Base-by-base conservation (phyloP, 2,888 invertebrate genomes). In the Hedychridium roseum region DNA sequence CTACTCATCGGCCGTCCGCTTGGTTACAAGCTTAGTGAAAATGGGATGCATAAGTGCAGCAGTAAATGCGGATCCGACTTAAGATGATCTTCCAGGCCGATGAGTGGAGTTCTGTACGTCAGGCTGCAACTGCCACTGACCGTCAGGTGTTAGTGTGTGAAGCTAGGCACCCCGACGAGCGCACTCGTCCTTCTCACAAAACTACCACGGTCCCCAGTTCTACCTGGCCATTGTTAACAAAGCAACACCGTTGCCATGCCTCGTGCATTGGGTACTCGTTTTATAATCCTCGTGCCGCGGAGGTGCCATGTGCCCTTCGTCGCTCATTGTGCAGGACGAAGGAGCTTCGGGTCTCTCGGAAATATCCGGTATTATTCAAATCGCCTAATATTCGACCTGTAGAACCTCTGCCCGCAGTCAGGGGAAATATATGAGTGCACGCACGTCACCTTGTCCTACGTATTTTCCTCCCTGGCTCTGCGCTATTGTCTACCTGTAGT, bases 201-300 rank as follows among this genome's bases (percentile, higher is more conserved):
- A 45, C 17, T 12, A 37, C 43, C 44, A 35, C 32, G 54, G 50
- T 42, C 50, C 45, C 51, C 50, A 51, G 50, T 54, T 52, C 51
- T 43, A 28, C 39, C 37, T 52, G 21, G 17, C 51, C 42, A 62
- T 71, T 71, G 68, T 71, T 59, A 56, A 49, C 54, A 15, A 12
- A 36, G 53, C 49, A 52, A 48, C 57, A 63, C 70, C 62, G 66
- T 70, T 64, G 59, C 67, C 60, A 66, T 64, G 65, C 60, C 64
- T 68, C 49, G 55, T 63, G 66, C 64, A 71, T 72, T 69, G 62
- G 66, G 52, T 54, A 55, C 69, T 68, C 68, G 68, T 71, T 70
- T 74, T 68, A 68, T 73, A 73, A 74, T 74, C 73, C 66, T 43
- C 40, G 52, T 49, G 50, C 52, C 45, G n/a, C n/a, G 60, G 52